Evolutionary conservation across 2,797 vertebrate genomes (phyloP).

Genomic region (Tinamus major): DNA sequence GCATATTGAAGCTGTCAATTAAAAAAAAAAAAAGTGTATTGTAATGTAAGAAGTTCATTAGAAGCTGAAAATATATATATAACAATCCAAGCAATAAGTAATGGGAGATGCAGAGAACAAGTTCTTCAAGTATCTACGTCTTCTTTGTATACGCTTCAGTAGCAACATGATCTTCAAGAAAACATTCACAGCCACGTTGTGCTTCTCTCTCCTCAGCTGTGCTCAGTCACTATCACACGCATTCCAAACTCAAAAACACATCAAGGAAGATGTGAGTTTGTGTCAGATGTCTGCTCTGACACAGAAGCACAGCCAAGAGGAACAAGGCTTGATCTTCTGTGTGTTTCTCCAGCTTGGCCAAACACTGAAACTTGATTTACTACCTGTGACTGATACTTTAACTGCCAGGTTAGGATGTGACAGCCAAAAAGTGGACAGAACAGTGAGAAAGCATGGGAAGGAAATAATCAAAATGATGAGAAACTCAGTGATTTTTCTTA

Average conservation of each 20-base stretch:
- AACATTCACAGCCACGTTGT: accelerated
- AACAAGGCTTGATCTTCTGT: not conserved
- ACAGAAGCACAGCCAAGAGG: not conserved
- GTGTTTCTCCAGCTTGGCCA: not conserved
- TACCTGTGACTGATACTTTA: not conserved
- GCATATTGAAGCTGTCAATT: not conserved
- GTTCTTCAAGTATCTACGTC: not conserved
- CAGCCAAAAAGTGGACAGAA: not conserved
- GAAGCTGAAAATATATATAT: not conserved
- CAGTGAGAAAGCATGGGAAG: not conserved
- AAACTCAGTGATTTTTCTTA: not conserved
- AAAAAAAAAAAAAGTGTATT: not conserved
- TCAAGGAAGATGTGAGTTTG: not conserved
- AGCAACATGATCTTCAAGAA: not conserved
- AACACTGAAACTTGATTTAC: not conserved
- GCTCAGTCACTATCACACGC: not conserved
- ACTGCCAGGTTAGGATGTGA: not conserved
- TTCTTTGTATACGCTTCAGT: not conserved
- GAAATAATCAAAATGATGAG: not conserved
- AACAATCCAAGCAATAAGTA: not conserved
- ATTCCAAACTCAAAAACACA: not conserved
- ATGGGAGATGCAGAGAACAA: not conserved
- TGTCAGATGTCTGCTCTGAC: not conserved
- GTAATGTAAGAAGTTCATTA: no score
- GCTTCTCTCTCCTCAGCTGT: not conserved